phyloP scores from a whole-genome alignment of 2,113 vertebrate species.

The Galbula dea region DNA sequence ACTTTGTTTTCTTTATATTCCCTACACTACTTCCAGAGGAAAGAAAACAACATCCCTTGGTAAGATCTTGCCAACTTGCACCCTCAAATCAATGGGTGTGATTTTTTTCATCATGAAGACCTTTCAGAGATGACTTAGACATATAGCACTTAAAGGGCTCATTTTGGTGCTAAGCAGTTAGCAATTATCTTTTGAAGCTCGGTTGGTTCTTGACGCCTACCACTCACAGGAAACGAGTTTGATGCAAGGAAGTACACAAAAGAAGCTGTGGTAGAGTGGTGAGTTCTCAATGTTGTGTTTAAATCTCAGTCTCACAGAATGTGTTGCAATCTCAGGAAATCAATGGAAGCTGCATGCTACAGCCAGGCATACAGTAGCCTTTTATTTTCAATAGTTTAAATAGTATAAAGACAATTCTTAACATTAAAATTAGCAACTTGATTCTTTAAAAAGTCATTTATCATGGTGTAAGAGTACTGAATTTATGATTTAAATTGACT shows the following conservation, averaged over 20 bases:
- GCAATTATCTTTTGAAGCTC: neutral
- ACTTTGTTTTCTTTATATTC: neutral
- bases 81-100: neutral
- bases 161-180: neutral
- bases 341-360: neutral
- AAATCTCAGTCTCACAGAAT: neutral
- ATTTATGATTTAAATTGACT: conserved; percentile 31
- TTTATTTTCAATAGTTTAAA: conserved; percentile 22
- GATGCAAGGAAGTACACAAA: neutral
- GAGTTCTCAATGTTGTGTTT: neutral
- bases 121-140: neutral
- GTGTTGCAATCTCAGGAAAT: neutral
- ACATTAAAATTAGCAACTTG: neutral
- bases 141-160: neutral
- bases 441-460: neutral
- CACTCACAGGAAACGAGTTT: neutral
- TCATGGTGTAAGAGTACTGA: neutral
- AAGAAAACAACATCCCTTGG: neutral
- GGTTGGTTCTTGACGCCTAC: neutral
- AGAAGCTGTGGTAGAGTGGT: neutral
- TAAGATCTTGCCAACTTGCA: neutral
- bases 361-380: neutral
- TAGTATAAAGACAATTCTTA: neutral
- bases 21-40: neutral
- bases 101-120: neutral